Evolutionary conservation across 2,888 invertebrate genomes (phyloP), one percentile per base, ranked within the genome.

Genomic region (Drosophila melanosoma): DNA sequence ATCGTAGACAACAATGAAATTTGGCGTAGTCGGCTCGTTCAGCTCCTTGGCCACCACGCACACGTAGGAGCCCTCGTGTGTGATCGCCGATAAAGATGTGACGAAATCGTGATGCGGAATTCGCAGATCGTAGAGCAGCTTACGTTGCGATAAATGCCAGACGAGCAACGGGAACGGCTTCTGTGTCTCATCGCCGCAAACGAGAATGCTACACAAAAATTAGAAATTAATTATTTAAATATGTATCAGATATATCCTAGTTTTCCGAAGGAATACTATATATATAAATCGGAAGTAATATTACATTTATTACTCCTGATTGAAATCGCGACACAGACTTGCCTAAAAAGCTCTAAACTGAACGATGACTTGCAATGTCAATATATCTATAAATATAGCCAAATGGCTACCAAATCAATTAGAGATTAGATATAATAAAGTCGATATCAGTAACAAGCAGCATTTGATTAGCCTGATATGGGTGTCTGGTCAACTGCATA

Each of bases 111-210:
- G 98, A 91, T 97, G 97, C 3, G 97, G 96, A 92, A 98, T 97
- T 82, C 98, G 94, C 78, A 98, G 94, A 93, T 98, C 98, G 91
- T 98, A 97, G 26, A 97, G 94, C 75, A 98, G 94, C 92, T 97
- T 97, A 64, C 97, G 94, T 26, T 97, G 97, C 48, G 96, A 95
- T 76, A 98, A 94, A 87, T 97, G 97, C 98, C 98, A 98, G 40
- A 98, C 98, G 52, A 98, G 94, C 76, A 98, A 93, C 0, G 97
- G 97, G 93, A 97, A 98, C 23, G 98, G 98, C 92, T 97, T 98
- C 93, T 98, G 97, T 1, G 97, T 97, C 94, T 98, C 98, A 92
- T 98, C 98, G 10, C 98, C 98, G 91, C 98, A 98, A 2, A 98
- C 97, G 74, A 97, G 94, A 61, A 97, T 95, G 91, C 97, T 96